Conservation (phyloP, 2,888 invertebrate species). For the Athalia rosae region DNA sequence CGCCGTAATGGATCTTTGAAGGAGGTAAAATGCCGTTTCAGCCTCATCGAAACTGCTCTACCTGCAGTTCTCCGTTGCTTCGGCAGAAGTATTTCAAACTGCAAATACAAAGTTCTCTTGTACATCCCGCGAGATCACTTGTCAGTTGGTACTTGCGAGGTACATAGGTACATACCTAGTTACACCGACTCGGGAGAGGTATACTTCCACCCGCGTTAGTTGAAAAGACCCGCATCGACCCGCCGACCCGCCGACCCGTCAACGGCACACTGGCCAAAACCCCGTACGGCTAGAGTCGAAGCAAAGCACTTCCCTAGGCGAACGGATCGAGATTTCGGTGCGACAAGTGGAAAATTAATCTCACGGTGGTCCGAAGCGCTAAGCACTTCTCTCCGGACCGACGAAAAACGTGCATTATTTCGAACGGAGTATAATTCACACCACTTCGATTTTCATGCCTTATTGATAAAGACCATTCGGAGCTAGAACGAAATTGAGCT, state of each 20-base stretch:
- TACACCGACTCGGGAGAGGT: not conserved
- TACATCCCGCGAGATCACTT: not conserved
- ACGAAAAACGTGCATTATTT: not conserved
- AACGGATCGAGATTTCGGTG: not conserved
- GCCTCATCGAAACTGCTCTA: not conserved
- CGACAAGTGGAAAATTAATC: slow-evolving; percentile 2
- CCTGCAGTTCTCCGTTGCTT: too few relatives aligned
- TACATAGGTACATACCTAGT: not conserved
- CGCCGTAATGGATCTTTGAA: slow-evolving; percentile 2
- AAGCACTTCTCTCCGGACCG: not conserved
- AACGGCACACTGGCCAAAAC: slow-evolving; percentile 3
- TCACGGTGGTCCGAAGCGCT: not conserved
- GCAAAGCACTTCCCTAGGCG: not conserved
- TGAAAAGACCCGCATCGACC: slow-evolving; percentile 3
- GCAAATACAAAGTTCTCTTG: not conserved
- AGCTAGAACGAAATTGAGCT: not conserved
- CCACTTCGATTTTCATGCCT: not conserved
- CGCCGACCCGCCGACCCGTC: slow-evolving; percentile 18
- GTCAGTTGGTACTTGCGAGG: not conserved
- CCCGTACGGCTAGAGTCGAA: not conserved
- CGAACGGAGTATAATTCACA: not conserved
- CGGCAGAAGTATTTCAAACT: not conserved
- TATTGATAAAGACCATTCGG: slow-evolving; percentile 7
- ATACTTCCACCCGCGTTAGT: not conserved
- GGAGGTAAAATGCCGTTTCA: not conserved